Evolutionary conservation across 2,888 invertebrate species (phyloP), one percentile per base, ranked within the genome.

Genomic region (Melanophora roralis): DNA sequence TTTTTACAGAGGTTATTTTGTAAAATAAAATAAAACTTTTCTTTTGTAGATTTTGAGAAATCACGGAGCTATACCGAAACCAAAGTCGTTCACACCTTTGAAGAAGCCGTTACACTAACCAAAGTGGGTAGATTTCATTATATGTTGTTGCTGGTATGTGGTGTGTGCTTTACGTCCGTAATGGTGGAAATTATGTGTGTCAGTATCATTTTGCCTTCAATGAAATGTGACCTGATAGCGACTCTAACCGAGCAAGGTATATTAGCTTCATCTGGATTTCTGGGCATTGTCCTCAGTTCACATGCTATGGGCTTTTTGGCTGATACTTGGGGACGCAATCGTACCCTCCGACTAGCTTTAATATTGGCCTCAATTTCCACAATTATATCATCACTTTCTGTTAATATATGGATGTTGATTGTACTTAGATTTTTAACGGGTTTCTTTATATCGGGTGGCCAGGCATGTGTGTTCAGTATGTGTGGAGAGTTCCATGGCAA

Each of bases 241-340:
- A 91, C 91, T n/a, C 86, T 93, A 64, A 87, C 90, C 12, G 91
- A 93, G 83, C 92, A 94, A 83, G 94, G 94, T 0, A 89, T 93
- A 86, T 88, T 94, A 0, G 92, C 93, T 9, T 93, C 94, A 2
- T 92, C 93, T 60, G 93, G 93, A 1, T 94, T 94, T 84, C 87
- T 93, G 74, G 94, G 94, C 82, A 93, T 94, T 38, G 93, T 94
- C 32, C 84, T 94, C 23, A 95, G 95, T 64, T 94, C 95, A 0
- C 94, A 94, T 89, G 89, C 95, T 67, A 95, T 96, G 95, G 96
- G 96, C 47, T 92, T 94, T 82, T 87, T 95, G 80, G 95, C 95
- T 0, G 96, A 97, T 88, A 93, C 93, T 0, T 57, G 92, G 75
- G 96, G 96, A 0, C 91, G 96, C 2, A 91, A 93, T 16, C 92